Conservation (phyloP, 2,888 invertebrate species). For the Gasteruption jaculator region DNA sequence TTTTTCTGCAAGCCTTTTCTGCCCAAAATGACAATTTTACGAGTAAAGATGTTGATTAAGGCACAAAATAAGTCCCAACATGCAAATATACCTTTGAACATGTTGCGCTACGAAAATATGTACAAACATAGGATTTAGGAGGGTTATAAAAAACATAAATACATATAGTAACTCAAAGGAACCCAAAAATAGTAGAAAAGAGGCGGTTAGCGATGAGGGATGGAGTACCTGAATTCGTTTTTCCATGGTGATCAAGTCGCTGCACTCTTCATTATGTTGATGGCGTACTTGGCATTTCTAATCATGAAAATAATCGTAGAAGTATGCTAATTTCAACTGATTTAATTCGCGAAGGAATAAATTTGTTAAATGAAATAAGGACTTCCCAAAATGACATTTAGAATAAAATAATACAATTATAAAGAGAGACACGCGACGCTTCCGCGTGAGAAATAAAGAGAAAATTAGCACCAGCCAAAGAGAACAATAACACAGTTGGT, state of each 20-base stretch:
- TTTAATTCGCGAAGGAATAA: slow-evolving; percentile 2
- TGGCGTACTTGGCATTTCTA: slow-evolving; percentile 88
- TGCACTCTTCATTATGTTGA: slow-evolving; percentile 91
- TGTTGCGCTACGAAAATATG: slow-evolving; percentile 18
- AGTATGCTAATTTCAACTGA: slow-evolving; percentile 31
- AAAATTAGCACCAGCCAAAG: not conserved
- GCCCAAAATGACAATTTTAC: too few relatives aligned
- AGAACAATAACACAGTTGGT: too few relatives aligned
- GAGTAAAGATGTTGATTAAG: too few relatives aligned
- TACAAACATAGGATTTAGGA: slow-evolving; percentile 14
- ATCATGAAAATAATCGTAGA: slow-evolving; percentile 45
- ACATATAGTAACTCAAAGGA: slow-evolving; percentile 11
- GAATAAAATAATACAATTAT: not conserved
- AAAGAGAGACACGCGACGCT: not conserved
- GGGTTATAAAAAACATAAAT: slow-evolving; percentile 16
- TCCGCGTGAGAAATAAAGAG: not conserved
- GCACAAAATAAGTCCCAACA: too few relatives aligned
- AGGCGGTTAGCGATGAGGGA: slow-evolving; percentile 20
- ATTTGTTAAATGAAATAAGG: not conserved
- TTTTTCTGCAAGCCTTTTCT: too few relatives aligned
- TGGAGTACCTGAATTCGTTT: slow-evolving; percentile 70
- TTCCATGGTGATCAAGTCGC: slow-evolving; percentile 90
- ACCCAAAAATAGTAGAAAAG: slow-evolving; percentile 9
- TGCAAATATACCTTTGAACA: too few relatives aligned
- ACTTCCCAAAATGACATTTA: not conserved